Base-by-base conservation (phyloP, 2,888 invertebrate species). In the Reticulitermes lucifugus region DNA sequence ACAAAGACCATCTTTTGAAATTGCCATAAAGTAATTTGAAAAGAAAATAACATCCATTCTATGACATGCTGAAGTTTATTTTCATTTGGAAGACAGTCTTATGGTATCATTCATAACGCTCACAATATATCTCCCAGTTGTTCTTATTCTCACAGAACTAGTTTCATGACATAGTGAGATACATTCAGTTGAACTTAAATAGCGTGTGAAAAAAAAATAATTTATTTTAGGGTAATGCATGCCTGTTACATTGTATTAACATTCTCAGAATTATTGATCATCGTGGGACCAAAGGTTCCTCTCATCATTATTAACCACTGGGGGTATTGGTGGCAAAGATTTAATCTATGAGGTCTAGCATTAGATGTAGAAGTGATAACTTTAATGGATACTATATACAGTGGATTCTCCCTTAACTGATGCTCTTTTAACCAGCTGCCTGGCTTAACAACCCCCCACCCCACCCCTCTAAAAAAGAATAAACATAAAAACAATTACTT, bases 221-320 rank as follows among this genome's bases (percentile, higher is more conserved):
- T 29, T 73, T 73, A 35, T 35, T 35, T 41, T 9, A 6, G 21
- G 29, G 25, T 73, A 29, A 25, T 41, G 73, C 55, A 55, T 55
- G 55, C 18, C 18, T 55, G 18, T 55, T 55, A 55, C 18, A 14
- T 18, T 55, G 14, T 18, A 25, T 65, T 65, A 65, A 65, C 65
- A 35, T 73, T 73, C 73, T 29, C 35, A 73, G 35, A 73, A 73
- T 73, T 77, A 22, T 77, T 77, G 21, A n/a, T 21, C 46, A 51
- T 77, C 46, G 29, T 41, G 46, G 51, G 51, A 46, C 77, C 77
- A 77, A 51, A 77, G 46, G 77, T 77, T 46, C 77, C 46, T 77
- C 10, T 77, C 77, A 21, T 21, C 60, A 22, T n/a, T 22, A 60
- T 6, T 7, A 60, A 60, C 21, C 65, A 65, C n/a, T n/a, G 12